Percentiles rank a stretch among this genome's conserved stretches.
These are phyloP conservation scores for Desoria tigrina DNA, from an alignment of 2,888 invertebrate genomes.

Conservation along the genomic window DNA sequence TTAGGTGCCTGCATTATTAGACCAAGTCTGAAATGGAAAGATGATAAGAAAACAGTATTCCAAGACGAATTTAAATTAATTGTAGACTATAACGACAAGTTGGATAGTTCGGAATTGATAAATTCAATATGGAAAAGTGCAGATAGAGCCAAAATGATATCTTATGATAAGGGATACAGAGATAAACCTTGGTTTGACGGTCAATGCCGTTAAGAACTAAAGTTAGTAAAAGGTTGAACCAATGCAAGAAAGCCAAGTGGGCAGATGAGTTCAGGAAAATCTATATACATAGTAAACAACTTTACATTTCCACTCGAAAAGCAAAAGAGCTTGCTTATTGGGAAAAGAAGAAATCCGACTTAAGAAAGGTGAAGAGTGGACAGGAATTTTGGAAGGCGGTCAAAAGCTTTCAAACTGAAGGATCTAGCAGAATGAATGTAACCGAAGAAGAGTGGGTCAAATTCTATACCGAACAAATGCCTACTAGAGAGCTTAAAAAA, in stretches of 20 bases:
- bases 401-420: constrained; percentile 4
- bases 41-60: too few species aligned
- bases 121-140: constrained; percentile 7
- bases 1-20: too few species aligned
- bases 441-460: constrained; percentile 13
- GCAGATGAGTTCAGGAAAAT: not conserved
- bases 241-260: not conserved
- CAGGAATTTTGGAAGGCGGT: constrained; percentile 26
- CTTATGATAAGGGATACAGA: too few species aligned
- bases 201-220: constrained; percentile 4
- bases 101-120: not conserved
- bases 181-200: constrained; percentile 30
- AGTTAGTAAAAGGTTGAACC: not conserved
- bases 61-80: too few species aligned
- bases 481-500: not conserved
- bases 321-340: not conserved
- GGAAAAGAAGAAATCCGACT: not conserved
- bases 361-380: constrained; percentile 15
- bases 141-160: not conserved
- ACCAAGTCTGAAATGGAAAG: too few species aligned
- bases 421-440: not conserved
- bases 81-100: not conserved
- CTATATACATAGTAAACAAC: not conserved
- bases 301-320: not conserved
- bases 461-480: constrained; percentile 23